These are phyloP conservation scores for Anorthoa munda DNA, from an alignment of 2,888 invertebrate genomes.

Conservation along the genomic window DNA sequence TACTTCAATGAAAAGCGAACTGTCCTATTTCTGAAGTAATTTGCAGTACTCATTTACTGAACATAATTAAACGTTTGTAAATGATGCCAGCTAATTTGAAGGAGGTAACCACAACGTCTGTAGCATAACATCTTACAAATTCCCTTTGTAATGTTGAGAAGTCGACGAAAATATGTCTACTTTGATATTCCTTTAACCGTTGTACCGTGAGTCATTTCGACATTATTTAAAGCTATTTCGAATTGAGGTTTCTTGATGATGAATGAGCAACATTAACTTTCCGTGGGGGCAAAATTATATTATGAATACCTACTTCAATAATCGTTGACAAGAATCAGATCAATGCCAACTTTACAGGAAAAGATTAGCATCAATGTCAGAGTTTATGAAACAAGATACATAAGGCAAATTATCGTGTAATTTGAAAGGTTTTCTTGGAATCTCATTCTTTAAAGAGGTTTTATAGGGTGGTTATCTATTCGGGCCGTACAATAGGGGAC, in stretches of 20 bases:
- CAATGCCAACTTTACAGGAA: slow-evolving; percentile 16
- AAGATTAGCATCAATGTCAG: slow-evolving; percentile 3
- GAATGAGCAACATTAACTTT: slow-evolving; percentile 34
- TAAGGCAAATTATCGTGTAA: slow-evolving; percentile 60
- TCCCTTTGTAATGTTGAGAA: slow-evolving; percentile 51
- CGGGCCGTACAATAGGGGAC: slow-evolving; percentile 72
- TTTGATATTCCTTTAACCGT: slow-evolving; percentile 32
- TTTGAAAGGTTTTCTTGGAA: slow-evolving; percentile 72
- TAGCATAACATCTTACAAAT: slow-evolving; percentile 32
- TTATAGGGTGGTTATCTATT: slow-evolving; percentile 74
- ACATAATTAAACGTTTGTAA: slow-evolving; percentile 41
- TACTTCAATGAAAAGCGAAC: slow-evolving; percentile 10
- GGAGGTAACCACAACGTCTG: slow-evolving; percentile 43
- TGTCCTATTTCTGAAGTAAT: slow-evolving; percentile 19
- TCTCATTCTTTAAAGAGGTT: slow-evolving; percentile 70
- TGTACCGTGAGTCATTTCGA: slow-evolving; percentile 31
- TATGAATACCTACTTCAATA: slow-evolving; percentile 11
- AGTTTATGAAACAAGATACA: slow-evolving; percentile 33
- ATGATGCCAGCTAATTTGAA: slow-evolving; percentile 47
- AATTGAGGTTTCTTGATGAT: slow-evolving; percentile 39
- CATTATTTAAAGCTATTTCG: slow-evolving; percentile 27
- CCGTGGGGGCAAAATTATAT: slow-evolving; percentile 23
- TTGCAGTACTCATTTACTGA: slow-evolving; percentile 17
- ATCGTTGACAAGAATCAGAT: slow-evolving; percentile 24
- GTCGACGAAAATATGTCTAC: slow-evolving; percentile 37